Evolutionary conservation across 2,113 vertebrate genomes (phyloP), one percentile per base, ranked within the genome.

Genomic region (Amia ocellicauda): DNA sequence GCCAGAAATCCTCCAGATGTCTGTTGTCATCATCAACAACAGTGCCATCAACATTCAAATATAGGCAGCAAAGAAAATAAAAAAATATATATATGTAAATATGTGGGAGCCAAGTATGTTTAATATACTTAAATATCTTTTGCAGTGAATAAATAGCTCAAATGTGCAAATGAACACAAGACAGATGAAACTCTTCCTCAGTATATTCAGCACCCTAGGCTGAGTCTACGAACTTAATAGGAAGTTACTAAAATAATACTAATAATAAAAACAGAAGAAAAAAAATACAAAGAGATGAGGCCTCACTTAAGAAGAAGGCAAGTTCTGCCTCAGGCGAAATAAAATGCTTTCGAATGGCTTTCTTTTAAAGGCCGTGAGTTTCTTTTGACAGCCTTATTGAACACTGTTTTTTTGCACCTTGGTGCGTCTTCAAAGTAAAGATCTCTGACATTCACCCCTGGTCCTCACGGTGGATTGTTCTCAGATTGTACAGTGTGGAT

Each of bases 261-360:
- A n/a, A 36, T 5, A 36, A 36, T 31, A 24, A 36, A 61, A 78
- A 66, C 57, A 20, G 69, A 70, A 70, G 67, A 14, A 55, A 11
- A 58, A 66, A 71, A 72, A 67, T 69, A 66, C 73, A 73, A 57
- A 70, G 58, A 61, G 64, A 62, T 69, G 53, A 76, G 78, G 71
- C 76, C 68, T 73, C 69, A 71, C 77, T 75, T 73, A 82, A 74
- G 17, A 81, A 69, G 59, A 74, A 68, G 74, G 69, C 64, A 67
- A 69, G 26, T 54, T 27, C 53, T 62, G 62, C 78, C 71, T 68
- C n/a, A 57, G 62, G 79, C 70, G 75, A 40, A 69, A 64, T 40
- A 16, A 51, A 67, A 47, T 69, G 52, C 64, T 73, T 71, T 31
- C n/a, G 68, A 69, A 70, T 67, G 28, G 63, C 69, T 70, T 60